Conservation (phyloP, 2,797 vertebrate genomes). For the Liasis olivaceus region DNA sequence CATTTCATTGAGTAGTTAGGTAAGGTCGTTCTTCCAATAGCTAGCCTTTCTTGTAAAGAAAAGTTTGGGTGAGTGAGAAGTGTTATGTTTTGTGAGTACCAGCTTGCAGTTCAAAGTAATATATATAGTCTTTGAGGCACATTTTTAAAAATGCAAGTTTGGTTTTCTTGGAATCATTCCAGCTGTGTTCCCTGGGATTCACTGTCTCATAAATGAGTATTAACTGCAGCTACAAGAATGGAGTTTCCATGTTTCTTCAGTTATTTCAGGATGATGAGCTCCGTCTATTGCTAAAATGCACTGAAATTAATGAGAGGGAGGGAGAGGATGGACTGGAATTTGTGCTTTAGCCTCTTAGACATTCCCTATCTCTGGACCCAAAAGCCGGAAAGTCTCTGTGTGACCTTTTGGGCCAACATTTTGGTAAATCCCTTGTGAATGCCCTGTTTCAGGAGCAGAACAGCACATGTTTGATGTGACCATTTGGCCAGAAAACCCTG, state of each 20-base stretch:
- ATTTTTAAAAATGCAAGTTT: not conserved
- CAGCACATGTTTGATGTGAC: slow-evolving; percentile 63
- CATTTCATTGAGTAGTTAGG: not conserved
- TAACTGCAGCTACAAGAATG: not conserved
- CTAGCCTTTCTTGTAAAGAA: not conserved
- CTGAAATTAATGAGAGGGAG: not conserved
- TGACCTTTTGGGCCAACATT: not conserved
- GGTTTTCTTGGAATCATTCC: not conserved
- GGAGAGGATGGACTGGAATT: not conserved
- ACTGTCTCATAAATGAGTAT: not conserved
- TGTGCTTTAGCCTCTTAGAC: not conserved
- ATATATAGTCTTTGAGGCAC: not conserved
- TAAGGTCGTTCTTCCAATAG: not conserved
- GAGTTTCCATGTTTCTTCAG: not conserved
- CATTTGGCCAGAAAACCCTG: slow-evolving; percentile 62
- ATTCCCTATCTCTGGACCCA: not conserved
- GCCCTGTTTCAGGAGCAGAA: slow-evolving; percentile 46
- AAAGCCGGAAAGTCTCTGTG: not conserved
- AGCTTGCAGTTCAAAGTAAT: not conserved
- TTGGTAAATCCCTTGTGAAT: slow-evolving; percentile 41
- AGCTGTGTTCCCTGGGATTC: not conserved
- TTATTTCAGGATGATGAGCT: not conserved
- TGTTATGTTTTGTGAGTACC: not conserved
- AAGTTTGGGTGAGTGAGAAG: not conserved
- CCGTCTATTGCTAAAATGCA: too few species aligned